Percentiles rank a stretch among this genome's conserved stretches.
Evolutionary conservation across 2,113 vertebrate species (phyloP).

Genomic region (Nothobranchius furzeri): DNA sequence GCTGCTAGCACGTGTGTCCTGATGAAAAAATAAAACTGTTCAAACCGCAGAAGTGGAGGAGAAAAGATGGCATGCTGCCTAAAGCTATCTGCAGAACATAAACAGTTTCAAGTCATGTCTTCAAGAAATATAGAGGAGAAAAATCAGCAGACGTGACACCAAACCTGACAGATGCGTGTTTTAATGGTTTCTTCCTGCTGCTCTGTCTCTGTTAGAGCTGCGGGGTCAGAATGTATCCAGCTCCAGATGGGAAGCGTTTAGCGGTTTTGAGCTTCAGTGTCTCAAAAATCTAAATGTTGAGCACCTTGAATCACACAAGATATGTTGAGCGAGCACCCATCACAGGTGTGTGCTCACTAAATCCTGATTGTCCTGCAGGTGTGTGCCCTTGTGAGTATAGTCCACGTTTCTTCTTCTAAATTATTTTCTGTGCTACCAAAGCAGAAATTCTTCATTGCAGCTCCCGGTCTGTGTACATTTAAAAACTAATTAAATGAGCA

Average conservation of each 20-base stretch:
- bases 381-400: neutral
- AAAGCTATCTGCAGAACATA: neutral
- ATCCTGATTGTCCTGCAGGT: neutral
- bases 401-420: neutral
- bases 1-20: neutral
- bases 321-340: neutral
- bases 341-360: neutral
- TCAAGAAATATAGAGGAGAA: neutral
- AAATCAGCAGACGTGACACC: neutral
- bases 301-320: neutral
- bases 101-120: neutral
- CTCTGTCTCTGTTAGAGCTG: neutral
- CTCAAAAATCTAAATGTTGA: neutral
- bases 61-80: neutral
- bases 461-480: neutral
- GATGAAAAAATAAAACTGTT: too few species aligned
- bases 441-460: neutral
- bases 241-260: neutral
- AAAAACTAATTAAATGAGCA: neutral
- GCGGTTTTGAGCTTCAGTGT: neutral
- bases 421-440: neutral
- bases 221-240: neutral
- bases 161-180: neutral
- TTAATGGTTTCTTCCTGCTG: neutral
- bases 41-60: neutral